These are phyloP conservation scores for Metacarcinus magister DNA, from an alignment of 2,888 invertebrate genomes.

Conservation along the genomic window DNA sequence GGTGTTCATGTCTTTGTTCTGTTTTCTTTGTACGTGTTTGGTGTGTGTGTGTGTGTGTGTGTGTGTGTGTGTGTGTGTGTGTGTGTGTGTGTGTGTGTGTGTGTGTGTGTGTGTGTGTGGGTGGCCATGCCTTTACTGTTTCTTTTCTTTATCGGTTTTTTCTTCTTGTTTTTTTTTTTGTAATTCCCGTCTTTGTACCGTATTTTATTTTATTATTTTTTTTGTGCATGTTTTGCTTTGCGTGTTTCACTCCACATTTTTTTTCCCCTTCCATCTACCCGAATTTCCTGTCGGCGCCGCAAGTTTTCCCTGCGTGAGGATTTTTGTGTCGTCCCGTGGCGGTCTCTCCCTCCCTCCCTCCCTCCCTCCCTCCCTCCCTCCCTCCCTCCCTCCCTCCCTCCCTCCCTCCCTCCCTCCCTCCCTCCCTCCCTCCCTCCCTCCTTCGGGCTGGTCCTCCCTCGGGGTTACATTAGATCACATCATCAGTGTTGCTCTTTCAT, in stretches of 20 bases:
- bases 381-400: no score
- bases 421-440: no score
- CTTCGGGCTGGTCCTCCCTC: neutral
- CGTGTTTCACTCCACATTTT: neutral
- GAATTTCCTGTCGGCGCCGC: neutral
- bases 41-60: neutral
- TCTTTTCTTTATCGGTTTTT: neutral
- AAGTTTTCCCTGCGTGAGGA: neutral
- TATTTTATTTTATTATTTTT: neutral
- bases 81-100: neutral
- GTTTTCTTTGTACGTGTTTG: neutral
- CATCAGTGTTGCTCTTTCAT: constrained; percentile 53
- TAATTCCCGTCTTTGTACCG: neutral
- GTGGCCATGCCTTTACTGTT: neutral
- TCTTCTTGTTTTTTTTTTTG: neutral
- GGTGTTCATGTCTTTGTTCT: neutral
- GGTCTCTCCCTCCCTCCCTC: neutral
- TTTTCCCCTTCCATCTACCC: neutral
- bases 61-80: constrained; percentile 3
- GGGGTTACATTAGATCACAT: constrained; percentile 51
- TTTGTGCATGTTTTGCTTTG: constrained; percentile 31
- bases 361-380: no score
- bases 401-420: no score
- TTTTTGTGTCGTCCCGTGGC: neutral
- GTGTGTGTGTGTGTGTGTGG: neutral